Base-by-base conservation (phyloP, 2,888 invertebrate genomes). In the Strigamia maritima region DNA sequence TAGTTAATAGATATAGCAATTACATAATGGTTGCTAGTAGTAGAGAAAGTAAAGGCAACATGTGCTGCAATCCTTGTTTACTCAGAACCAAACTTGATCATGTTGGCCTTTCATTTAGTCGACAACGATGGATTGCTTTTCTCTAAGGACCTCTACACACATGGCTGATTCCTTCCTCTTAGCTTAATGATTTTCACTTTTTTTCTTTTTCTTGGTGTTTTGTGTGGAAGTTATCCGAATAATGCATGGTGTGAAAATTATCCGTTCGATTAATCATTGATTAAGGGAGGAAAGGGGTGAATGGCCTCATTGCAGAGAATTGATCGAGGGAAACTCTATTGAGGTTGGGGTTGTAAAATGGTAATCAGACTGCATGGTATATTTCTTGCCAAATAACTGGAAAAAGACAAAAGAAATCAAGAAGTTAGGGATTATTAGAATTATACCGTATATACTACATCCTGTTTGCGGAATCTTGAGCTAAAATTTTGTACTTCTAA, bases 261-360 rank as follows among this genome's bases (percentile, higher is more conserved):
- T 65, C 60, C 60, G 60, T 19, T 65, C 60, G 60, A 65, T 65
- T 65, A 65, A 65, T 65, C 60, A 65, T 65, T 65, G 60, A 65
- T 65, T 24, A 65, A 12, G 24, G 22, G 24, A 12, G 19, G 10
- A 65, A 54, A 65, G 24, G 60, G 60, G 60, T 65, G 60, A 65
- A 65, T 12, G 60, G 60, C 19, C 60, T 65, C 22, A 2, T 65
- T 65, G 22, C 12, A 49, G 24, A 22, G 60, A 65, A 65, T 65
- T 22, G 60, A 65, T 65, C 24, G 60, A 22, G 8, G 22, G 22
- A 65, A 65, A n/a, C n/a, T 2, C n/a, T 12, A n/a, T 4, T 1
- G n/a, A 8, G 44, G 16, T 14, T 44, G 44, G 44, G 1, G 2
- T 44, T n/a, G 44, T n/a, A n/a, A n/a, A n/a, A n/a, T n/a, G n/a